Conservation (phyloP, 2,113 vertebrate species). For the Oenanthe melanoleuca region DNA sequence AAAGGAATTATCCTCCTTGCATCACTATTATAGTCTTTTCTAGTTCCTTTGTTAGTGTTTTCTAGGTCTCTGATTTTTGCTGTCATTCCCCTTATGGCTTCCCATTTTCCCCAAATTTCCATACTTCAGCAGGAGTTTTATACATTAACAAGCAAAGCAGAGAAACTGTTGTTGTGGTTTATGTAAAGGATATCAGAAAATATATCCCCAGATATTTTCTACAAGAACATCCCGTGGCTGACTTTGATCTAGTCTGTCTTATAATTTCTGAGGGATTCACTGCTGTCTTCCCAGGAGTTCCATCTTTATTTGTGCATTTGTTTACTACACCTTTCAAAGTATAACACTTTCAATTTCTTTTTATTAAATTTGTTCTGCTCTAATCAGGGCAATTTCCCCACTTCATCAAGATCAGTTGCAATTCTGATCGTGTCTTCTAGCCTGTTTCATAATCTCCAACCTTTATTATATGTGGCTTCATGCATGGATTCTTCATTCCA, state of each 20-base stretch:
- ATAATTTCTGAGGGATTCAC: not conserved
- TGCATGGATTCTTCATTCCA: constrained; percentile 36
- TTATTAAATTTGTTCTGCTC: constrained; percentile 2
- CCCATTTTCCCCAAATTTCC: not conserved
- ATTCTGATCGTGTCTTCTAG: constrained; percentile 2
- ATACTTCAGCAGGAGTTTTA: not conserved
- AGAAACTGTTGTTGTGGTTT: not conserved
- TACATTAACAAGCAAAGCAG: not conserved
- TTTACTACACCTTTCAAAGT: not conserved
- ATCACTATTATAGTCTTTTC: not conserved
- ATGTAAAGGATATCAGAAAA: not conserved
- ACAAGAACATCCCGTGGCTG: not conserved
- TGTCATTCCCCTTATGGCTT: not conserved
- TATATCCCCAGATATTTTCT: not conserved
- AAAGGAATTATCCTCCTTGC: not conserved
- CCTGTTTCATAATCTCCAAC: not conserved
- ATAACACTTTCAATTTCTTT: not conserved
- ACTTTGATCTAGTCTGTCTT: not conserved
- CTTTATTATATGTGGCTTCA: not conserved
- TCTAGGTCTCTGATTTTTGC: not conserved
- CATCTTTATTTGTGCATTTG: not conserved
- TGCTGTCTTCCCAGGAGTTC: not conserved
- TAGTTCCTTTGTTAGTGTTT: not conserved
- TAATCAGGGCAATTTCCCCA: constrained; percentile 19
- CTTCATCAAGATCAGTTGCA: constrained; percentile 16